Evolutionary conservation across 1,140 invertebrate species (phyloP), one percentile per base, ranked within the genome.

Genomic region (Danaus plexippus): DNA sequence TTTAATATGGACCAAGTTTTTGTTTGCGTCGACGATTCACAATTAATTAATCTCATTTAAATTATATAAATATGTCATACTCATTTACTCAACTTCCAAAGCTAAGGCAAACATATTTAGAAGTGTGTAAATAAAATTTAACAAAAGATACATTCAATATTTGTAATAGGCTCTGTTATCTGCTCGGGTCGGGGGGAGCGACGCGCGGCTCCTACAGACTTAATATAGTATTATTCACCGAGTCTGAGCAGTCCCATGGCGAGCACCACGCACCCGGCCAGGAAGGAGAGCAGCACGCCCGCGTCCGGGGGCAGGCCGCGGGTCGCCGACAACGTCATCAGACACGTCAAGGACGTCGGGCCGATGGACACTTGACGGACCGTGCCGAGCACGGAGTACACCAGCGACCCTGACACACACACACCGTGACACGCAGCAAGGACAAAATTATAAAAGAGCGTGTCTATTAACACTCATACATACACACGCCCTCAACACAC

Each of bases 331-430:
- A 92, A 87, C 7, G 93, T 94, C 42, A 96, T 83, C 22, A 97
- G 85, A 45, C 95, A 90, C 93, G 96, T 95, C 12, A 97, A 88
- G 43, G 94, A 95, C 0, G 95, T 96, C 0, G 95, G 94, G 22
- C 95, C 96, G 60, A 97, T 95, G 0, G 95, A 96, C 3, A 98
- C 93, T 88, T 98, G 94, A 76, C 93, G 96, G 47, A 96, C 93
- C 0, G 95, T 96, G 6, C 97, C 97, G 66, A 99, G 92, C 55
- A 97, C 79, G 43, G 93, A 88, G 79, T 98, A 98, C 11, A 97
- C 85, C 67, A 98, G 95, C 62, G 93, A 90, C 86, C 95, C 94
- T 92, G 80, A 3, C 12, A 52, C 15, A 47, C 41, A 9, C n/a
- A 51, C 22, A 13, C 43, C 15, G 9, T 49, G 40, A 15, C 15